Evolutionary conservation across 37 sponge, comb jelly and placozoan genomes (phyloP), one percentile per base, ranked within the genome.

Genomic region (Hormiphora californensis): DNA sequence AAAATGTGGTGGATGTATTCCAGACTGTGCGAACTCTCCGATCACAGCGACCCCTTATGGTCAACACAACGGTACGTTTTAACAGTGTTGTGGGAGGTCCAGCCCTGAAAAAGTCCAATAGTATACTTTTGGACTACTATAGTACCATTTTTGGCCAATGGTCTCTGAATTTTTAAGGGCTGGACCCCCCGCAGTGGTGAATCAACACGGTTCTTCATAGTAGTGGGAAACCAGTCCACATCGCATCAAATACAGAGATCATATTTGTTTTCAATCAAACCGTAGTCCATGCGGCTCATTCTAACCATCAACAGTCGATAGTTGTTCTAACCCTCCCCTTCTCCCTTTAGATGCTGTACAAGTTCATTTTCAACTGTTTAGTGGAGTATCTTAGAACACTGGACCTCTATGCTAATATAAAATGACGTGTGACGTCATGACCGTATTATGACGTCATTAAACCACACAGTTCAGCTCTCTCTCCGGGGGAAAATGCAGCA

Each of bases 1-100:
- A 97, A 54, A 91, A 93, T 39, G 41, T 91, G 28, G 90, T 92
- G 32, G 95, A 97, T 86, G 90, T 97, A 38, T 97, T 94, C 88
- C 93, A 93, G 61, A 93, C 98, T 43, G 91, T 94, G 53, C 94
- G 93, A 73, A 91, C 85, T 63, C 86, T 94, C 54, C 86, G 98
- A 0, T 91, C 91, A 12, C 98, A 97, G 88, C 91, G 98, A 69
- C 91, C 95, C 32, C 93, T 92, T 86, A 93, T 94, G 93, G 98
- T 97, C 32, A 94, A 93, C 87, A 97, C 93, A 39, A 68, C 92
- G 86, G 96, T 95, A 55, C 92, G 96, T 0, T 12, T 2, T 3
- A 39, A 15, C 23, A 17, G 8, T 12, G 51, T 46, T 8, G 11
- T 46, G 11, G 11, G 12, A 46, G 12, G 51, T 46, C 51, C 51